Percentiles rank a stretch among this genome's conserved stretches.
phyloP scores from a whole-genome alignment of 2,113 vertebrate genomes.

The Corythaixoides concolor region DNA sequence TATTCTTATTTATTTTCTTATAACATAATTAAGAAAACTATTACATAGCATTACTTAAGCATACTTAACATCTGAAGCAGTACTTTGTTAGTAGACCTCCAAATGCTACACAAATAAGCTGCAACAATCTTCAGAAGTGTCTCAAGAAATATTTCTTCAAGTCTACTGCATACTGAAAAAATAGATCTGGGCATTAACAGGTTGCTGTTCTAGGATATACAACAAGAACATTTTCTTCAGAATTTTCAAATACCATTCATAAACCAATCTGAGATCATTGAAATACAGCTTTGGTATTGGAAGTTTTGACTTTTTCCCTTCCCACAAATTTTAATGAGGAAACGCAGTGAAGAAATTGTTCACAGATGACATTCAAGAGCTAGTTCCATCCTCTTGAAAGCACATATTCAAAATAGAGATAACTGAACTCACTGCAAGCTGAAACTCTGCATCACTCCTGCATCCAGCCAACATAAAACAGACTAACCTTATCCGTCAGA shows the following conservation, averaged over 20 bases:
- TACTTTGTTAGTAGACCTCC: not conserved
- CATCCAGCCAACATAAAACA: not conserved
- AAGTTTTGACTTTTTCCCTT: not conserved
- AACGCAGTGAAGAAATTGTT: not conserved
- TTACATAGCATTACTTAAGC: not conserved
- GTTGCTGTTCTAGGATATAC: not conserved
- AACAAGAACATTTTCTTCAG: not conserved
- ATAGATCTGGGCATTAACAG: not conserved
- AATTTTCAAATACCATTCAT: not conserved
- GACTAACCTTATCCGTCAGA: constrained; percentile 89
- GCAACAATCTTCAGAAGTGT: not conserved
- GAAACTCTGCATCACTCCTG: not conserved
- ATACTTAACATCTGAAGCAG: not conserved
- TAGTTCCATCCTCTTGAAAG: not conserved
- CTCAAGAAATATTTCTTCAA: not conserved
- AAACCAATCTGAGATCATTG: not conserved
- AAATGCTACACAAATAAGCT: not conserved
- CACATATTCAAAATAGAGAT: fast-evolving
- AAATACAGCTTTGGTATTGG: not conserved
- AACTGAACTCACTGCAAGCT: not conserved
- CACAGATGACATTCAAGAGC: not conserved
- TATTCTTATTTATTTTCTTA: not conserved
- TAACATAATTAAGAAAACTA: not conserved
- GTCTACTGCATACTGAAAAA: not conserved
- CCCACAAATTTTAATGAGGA: not conserved